Percentiles rank a stretch among this genome's conserved stretches.
These are phyloP conservation scores for Sarcophaga caerulescens DNA, from an alignment of 2,888 invertebrate species.

Conservation along the genomic window DNA sequence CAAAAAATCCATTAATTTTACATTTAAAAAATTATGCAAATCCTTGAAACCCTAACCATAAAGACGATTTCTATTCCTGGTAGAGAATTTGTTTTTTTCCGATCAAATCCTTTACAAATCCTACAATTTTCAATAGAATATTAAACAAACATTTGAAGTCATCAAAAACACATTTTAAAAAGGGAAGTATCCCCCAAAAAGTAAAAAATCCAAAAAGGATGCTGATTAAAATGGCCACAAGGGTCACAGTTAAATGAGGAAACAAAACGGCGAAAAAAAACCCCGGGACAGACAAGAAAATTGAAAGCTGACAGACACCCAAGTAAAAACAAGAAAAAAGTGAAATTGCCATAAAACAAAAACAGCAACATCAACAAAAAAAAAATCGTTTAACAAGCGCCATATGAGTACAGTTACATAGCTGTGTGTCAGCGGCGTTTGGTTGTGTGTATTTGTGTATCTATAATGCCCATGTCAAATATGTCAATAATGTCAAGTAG, in stretches of 20 bases:
- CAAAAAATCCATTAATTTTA: no score
- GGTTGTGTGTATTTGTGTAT: not conserved
- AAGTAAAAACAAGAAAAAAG: not conserved
- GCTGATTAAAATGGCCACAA: conserved; percentile 20
- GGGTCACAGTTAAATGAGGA: conserved; percentile 1
- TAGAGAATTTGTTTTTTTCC: no score
- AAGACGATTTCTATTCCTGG: not conserved
- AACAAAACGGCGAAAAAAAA: not conserved
- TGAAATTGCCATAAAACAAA: not conserved
- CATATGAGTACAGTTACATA: not conserved
- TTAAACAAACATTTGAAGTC: conserved; percentile 24
- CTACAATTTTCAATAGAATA: not conserved
- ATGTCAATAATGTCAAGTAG: conserved; percentile 63
- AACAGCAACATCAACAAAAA: not conserved
- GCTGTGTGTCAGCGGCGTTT: not conserved
- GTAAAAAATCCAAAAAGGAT: not conserved
- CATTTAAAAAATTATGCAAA: not conserved
- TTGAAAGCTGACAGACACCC: not conserved
- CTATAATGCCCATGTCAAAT: conserved; percentile 38
- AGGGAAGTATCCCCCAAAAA: no score
- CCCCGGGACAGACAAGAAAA: not conserved
- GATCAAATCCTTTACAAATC: not conserved
- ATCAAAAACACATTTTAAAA: conserved; percentile 19
- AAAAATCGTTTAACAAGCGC: not conserved
- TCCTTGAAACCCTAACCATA: not conserved